Evolutionary conservation across 1,140 invertebrate genomes (phyloP), one percentile per base, ranked within the genome.

Genomic region (Drosophila ambigua): DNA sequence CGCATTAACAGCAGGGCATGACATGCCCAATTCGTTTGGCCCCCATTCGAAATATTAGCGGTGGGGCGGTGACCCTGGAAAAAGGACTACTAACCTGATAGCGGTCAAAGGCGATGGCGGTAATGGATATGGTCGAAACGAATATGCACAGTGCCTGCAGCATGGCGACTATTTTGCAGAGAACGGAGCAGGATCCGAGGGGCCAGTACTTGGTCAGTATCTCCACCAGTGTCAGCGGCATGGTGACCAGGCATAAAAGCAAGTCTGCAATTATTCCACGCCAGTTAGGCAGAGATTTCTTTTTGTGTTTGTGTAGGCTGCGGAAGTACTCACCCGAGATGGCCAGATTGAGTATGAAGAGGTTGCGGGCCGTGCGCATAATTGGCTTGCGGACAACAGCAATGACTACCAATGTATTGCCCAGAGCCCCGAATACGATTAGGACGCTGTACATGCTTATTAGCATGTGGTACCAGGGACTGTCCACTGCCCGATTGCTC

Each of bases 311-410:
- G 9, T 16, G n/a, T 7, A 5, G 13, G 11, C 4, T 11, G 9
- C 11, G 20, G 24, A 7, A 48, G 52, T 11, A 74, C 87, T 90
- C 66, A 92, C 91, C 91, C 60, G 96, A 97, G 8, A 97, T 95
- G 6, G 97, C 97, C 75, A 97, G 92, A 92, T 98, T 98, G n/a
- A 97, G 94, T 62, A 98, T 97, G 92, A 98, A 97, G 89, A 97
- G 95, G 92, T 98, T 98, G 11, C 97, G 92, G 7, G 96, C 96
- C 26, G 97, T 97, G 31, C 96, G 92, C 96, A 98, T 97, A 13
- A 94, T 94, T 24, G 96, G 94, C 85, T 97, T 97, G 55, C 95
- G 92, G 20, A 96, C 94, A 13, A 95, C 96, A 28, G 95, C 95
- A 65, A 95, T 94, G 72, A 97, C 96, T 58, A 97, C 96, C 5